Evolutionary conservation across 2,888 invertebrate species (phyloP).

Genomic region (Folsomia manolachei): DNA sequence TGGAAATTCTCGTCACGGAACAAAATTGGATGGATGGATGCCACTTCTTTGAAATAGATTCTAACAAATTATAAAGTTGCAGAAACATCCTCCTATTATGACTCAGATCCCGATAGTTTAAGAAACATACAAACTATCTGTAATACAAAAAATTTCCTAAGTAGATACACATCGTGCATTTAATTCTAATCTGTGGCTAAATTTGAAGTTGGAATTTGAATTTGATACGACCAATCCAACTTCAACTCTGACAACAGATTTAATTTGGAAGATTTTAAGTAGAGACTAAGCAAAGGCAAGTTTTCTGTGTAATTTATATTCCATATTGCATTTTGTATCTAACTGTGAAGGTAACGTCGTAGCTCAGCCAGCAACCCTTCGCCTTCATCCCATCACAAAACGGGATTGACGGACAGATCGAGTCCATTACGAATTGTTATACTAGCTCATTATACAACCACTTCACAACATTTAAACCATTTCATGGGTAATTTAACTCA

Average conservation of each 20-base stretch:
- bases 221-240: neutral
- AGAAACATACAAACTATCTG: neutral
- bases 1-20: neutral
- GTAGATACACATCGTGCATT: neutral
- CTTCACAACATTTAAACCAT: neutral
- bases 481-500: neutral
- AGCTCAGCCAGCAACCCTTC: too few relatives aligned
- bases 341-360: constrained; percentile 8
- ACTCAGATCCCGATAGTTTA: neutral
- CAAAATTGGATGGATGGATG: neutral
- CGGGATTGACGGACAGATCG: constrained; percentile 39
- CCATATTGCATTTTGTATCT: constrained; percentile 9
- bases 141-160: neutral
- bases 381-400: neutral
- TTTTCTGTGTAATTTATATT: constrained; percentile 13
- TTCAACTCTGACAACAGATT: neutral
- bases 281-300: too few relatives aligned
- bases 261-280: constrained; percentile 7
- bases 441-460: neutral
- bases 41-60: neutral
- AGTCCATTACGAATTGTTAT: constrained; percentile 34
- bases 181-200: neutral
- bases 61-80: neutral
- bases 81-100: neutral
- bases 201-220: neutral